Evolutionary conservation across 1,140 invertebrate genomes (phyloP).

Genomic region (Drosophila tristis): DNA sequence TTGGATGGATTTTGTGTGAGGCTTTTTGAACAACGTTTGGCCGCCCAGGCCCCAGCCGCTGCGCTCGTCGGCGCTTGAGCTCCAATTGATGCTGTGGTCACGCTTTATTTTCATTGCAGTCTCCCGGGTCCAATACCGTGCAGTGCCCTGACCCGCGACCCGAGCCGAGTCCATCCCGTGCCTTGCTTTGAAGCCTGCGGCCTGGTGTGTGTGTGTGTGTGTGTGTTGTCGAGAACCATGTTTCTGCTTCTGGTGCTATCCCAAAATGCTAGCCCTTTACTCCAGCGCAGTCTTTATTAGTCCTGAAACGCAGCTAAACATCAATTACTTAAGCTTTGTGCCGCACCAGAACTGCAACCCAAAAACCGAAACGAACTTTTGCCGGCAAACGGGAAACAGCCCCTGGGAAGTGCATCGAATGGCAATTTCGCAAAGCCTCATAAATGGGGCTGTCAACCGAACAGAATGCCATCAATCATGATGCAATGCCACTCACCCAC

Average conservation of each 20-base stretch:
- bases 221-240: too few species aligned
- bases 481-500: constrained; percentile 1
- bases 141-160: background rate
- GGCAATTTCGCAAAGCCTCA: constrained; percentile 40
- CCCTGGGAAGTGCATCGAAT: constrained; percentile 20
- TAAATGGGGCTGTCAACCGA: constrained; percentile 42
- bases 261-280: too few species aligned
- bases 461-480: constrained; percentile 63
- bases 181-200: constrained; percentile 26
- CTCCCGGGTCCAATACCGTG: constrained; percentile 1
- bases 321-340: constrained; percentile 70
- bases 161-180: background rate
- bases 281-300: constrained; percentile 60
- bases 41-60: background rate
- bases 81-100: constrained; percentile 80
- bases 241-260: constrained; percentile 18
- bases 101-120: constrained; percentile 76
- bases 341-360: background rate
- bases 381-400: constrained; percentile 1
- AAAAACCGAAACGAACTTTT: constrained; percentile 1
- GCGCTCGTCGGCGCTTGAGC: constrained; percentile 55
- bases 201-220: background rate
- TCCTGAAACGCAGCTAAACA: constrained; percentile 60
- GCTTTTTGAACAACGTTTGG: constrained; percentile 52
- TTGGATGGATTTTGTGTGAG: constrained; percentile 12